Evolutionary conservation across 2,888 invertebrate species (phyloP).

Genomic region (Chymomyza procnemis): DNA sequence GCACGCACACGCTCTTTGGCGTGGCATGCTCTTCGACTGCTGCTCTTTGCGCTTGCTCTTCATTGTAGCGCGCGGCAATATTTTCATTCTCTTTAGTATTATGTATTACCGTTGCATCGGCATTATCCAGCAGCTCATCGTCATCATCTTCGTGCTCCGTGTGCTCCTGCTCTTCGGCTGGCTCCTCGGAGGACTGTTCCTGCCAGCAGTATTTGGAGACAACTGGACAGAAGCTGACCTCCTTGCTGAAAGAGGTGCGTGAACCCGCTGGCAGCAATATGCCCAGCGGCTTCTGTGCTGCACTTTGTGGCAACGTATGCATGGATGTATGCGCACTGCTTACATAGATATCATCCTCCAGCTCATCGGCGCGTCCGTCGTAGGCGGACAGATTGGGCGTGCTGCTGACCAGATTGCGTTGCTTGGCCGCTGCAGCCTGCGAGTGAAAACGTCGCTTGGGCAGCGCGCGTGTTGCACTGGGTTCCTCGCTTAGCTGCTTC

Average conservation of each 20-base stretch:
- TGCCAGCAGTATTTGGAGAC: conserved; percentile 90
- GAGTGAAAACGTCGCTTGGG: conserved; percentile 74
- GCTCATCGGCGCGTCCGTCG: conserved; percentile 56
- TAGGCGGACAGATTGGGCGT: conserved; percentile 83
- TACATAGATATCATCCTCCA: conserved; percentile 80
- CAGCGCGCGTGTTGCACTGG: conserved; percentile 31
- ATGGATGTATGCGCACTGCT: conserved; percentile 83
- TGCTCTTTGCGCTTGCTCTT: conserved; percentile 32
- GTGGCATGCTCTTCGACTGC: conserved; percentile 19
- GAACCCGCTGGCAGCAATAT: conserved; percentile 75
- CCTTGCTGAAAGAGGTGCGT: conserved; percentile 79
- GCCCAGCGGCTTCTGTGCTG: conserved; percentile 78
- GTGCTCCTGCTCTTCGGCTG: conserved; percentile 41
- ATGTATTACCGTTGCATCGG: conserved; percentile 70
- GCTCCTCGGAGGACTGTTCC: conserved; percentile 81
- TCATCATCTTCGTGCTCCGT: conserved; percentile 18
- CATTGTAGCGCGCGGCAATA: conserved; percentile 56
- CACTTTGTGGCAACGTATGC: conserved; percentile 78
- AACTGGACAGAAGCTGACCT: conserved; percentile 89
- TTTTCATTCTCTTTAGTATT: conserved; percentile 75
- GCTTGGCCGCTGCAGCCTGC: conserved; percentile 57
- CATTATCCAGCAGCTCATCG: conserved; percentile 62
- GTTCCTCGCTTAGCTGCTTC: conserved; percentile 34
- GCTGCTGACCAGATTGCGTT: conserved; percentile 78
- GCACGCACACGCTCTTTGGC: conserved; percentile 13